Evolutionary conservation across 1,140 invertebrate genomes (phyloP), one percentile per base, ranked within the genome.

Genomic region (Cyrtorhinus lividipennis): DNA sequence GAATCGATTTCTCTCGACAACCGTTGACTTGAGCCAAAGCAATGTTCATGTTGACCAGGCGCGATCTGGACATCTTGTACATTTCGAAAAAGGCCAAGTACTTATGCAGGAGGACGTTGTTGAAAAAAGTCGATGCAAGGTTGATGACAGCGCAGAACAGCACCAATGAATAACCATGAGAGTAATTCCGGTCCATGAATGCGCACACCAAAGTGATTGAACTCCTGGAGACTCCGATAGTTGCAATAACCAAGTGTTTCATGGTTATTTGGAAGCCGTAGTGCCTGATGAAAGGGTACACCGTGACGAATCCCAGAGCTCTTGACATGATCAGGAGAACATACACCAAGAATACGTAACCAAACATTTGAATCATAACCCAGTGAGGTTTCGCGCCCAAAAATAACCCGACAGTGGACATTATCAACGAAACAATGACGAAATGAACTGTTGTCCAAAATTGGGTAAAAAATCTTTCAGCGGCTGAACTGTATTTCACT

Each of bases 21-120:
- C 18, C 15, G 25, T 59, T 59, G 12, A 59, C 38, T 58, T 59
- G 58, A n/a, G 26, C 26, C 15, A 59, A 10, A 2, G 58, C 58
- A 10, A 59, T 30, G 27, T 59, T 59, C 58, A 59, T 59, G 26
- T 59, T 59, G 24, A 59, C 27, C 1, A 25, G 13, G 13, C 27
- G 13, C 1, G 58, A 59, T n/a, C 58, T 13, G 58, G 58, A 59
- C 58, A 59, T 27, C n/a, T 59, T 30, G 23, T 27, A 59, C 58
- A 59, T 27, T 2, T 30, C 58, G 25, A 59, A 30, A 30, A 59
- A 12, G 25, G 27, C 13, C 1, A 59, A 24, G 8, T 27, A 59
- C 13, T 58, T 27, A n/a, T n/a, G 58, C 24, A 59, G 58, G n/a
- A 59, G 25, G n/a, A 59, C 24, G 2, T 30, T 26, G 23, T 59